Evolutionary conservation across 2,797 vertebrate genomes (phyloP), one percentile per base, ranked within the genome.

Genomic region (Lepidocolaptes lacrymiger): DNA sequence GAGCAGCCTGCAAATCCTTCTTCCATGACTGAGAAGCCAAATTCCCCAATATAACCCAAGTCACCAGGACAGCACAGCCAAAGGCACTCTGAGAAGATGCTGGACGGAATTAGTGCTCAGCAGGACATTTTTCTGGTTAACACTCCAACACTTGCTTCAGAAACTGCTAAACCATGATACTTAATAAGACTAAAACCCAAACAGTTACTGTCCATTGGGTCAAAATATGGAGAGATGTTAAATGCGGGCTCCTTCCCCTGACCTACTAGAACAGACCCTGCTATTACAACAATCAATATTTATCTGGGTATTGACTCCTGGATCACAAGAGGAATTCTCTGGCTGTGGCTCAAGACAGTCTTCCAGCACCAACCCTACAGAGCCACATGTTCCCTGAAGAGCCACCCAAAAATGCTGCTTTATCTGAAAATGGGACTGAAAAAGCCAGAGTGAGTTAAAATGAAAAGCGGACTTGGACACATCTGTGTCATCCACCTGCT

Each of bases 1-100:
- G 48, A 6, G 13, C 46, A 56, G 62, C n/a, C 68, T 18, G 56
- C 66, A 24, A 39, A 9, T 12, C 1, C 49, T 10, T 8, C 28
- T 24, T 19, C 39, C 51, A 26, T 22, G 6, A 1, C 74, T 21
- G 24, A 36, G 80, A n/a, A 58, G 30, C 39, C 41, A 56, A 80
- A 74, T 16, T 44, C 75, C 26, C 43, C 64, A 5, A 1, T 0
- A 7, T 0, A 2, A 18, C 1, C 6, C 4, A 9, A 30, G 27
- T 15, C 23, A 23, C 20, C 22, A 9, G 13, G 19, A 10, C 2
- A 3, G 23, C 67, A 9, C 2, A 3, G 66, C 46, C 27, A 5
- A 1, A 7, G 80, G 15, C 18, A 1, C 6, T 10, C 19, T 8
- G 41, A 43, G 67, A 51, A 87, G 51, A 24, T 2, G 2, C 67